Evolutionary conservation across 2,113 vertebrate genomes (phyloP).

Genomic region (Bucco capensis): DNA sequence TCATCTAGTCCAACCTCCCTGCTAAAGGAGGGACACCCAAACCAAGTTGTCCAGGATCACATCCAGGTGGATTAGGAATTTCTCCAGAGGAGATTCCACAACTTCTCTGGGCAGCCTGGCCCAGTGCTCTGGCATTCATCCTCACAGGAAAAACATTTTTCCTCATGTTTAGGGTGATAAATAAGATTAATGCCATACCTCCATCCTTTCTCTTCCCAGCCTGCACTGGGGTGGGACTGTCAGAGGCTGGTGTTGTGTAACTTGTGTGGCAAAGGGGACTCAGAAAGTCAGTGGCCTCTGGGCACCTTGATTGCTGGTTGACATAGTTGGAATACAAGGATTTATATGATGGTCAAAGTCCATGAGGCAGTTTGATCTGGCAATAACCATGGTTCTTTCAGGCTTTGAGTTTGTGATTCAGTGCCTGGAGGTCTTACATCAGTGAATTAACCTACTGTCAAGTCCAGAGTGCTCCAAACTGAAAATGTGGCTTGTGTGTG

Average conservation of each 20-base stretch:
- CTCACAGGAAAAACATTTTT: too few relatives aligned
- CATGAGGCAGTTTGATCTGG: not conserved
- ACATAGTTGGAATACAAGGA: not conserved
- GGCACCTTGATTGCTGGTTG: not conserved
- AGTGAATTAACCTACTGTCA: not conserved
- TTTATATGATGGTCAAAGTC: not conserved
- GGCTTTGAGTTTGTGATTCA: not conserved
- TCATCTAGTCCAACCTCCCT: too few relatives aligned
- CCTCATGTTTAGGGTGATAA: too few relatives aligned
- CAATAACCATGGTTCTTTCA: fast-evolving
- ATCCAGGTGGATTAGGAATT: too few relatives aligned
- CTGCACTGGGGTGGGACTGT: fast-evolving
- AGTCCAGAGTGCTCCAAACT: not conserved
- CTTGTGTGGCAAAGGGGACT: not conserved
- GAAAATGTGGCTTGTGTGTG: not conserved
- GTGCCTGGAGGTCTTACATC: not conserved
- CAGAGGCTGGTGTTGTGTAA: not conserved
- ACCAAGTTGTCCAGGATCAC: too few relatives aligned
- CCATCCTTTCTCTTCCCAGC: not conserved
- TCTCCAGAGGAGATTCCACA: too few relatives aligned
- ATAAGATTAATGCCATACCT: not conserved
- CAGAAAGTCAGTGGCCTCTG: not conserved
- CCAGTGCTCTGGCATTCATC: too few relatives aligned
- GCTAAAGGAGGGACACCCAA: too few relatives aligned
- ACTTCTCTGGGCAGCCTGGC: too few relatives aligned